A percentile compares a stretch with the other conserved stretches of the same genome.
Conservation (phyloP, 2,888 invertebrate genomes). For the Erannis defoliaria region DNA sequence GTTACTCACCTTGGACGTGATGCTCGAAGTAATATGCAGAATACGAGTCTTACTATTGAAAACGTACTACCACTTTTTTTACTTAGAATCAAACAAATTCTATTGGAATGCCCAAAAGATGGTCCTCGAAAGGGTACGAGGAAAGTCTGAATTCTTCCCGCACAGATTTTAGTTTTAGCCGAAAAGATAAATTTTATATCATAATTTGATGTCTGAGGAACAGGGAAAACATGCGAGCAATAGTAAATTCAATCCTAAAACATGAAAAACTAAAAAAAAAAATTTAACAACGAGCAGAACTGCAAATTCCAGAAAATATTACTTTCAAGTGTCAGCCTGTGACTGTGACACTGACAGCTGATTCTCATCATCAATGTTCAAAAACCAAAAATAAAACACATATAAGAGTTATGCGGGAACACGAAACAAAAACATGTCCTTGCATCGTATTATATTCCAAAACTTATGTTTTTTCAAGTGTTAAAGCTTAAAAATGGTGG, state of each 20-base stretch:
- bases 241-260: slow-evolving; percentile 18
- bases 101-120: background rate
- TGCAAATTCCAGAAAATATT: slow-evolving; percentile 21
- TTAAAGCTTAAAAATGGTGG: too few species aligned
- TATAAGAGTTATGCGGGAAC: too few species aligned
- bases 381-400: too few species aligned
- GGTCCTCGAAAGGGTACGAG: background rate
- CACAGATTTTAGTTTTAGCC: slow-evolving; percentile 9
- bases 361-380: too few species aligned
- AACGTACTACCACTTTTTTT: background rate
- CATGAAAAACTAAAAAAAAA: slow-evolving; percentile 21
- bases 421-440: too few species aligned
- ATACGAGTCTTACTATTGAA: background rate
- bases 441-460: too few species aligned
- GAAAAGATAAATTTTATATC: background rate
- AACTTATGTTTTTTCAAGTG: too few species aligned
- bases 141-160: background rate
- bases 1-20: slow-evolving; percentile 38
- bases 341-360: too few species aligned
- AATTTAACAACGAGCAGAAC: slow-evolving; percentile 18
- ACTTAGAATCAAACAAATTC: background rate
- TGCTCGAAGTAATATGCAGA: slow-evolving; percentile 7
- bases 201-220: background rate
- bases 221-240: slow-evolving; percentile 13
- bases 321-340: too few species aligned